A percentile compares a stretch with the other conserved stretches of the same genome.
Conservation (phyloP, 2,797 vertebrate genomes). For the Cyprinella venusta region DNA sequence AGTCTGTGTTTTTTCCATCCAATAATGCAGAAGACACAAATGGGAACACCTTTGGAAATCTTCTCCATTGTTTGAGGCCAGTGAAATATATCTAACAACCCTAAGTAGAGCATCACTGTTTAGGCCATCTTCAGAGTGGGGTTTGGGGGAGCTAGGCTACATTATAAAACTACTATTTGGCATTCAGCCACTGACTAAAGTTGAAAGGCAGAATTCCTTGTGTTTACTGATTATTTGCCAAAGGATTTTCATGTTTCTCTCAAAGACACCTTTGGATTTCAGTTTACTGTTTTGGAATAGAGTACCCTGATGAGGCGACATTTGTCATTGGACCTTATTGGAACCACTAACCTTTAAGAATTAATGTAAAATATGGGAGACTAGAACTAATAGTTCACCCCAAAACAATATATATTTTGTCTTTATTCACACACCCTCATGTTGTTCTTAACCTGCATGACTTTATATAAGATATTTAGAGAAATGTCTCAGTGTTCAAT, state of each 20-base stretch:
- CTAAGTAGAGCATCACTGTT: slow-evolving; percentile 31
- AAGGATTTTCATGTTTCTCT: slow-evolving; percentile 37
- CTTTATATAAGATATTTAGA: not conserved
- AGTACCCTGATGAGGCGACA: not conserved
- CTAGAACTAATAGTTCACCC: not conserved
- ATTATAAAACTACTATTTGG: slow-evolving; percentile 57
- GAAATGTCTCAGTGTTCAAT: not conserved
- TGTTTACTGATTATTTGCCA: slow-evolving; percentile 29
- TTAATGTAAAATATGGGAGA: slow-evolving; percentile 23
- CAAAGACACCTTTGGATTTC: slow-evolving; percentile 5
- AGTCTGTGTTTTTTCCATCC: slow-evolving; percentile 19
- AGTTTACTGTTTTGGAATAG: slow-evolving; percentile 35
- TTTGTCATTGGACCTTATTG: slow-evolving; percentile 22
- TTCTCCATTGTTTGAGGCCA: slow-evolving; percentile 37
- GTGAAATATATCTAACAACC: slow-evolving; percentile 51
- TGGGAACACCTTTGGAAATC: slow-evolving; percentile 50
- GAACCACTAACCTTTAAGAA: slow-evolving; percentile 23
- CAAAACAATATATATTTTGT: not conserved
- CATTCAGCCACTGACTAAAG: slow-evolving; percentile 30
- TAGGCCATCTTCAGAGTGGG: slow-evolving; percentile 39
- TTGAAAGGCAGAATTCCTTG: slow-evolving; percentile 50
- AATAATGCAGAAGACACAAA: slow-evolving; percentile 48
- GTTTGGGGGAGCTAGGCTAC: not conserved
- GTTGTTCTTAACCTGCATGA: not conserved
- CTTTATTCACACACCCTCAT: not conserved